Evolutionary conservation across 2,888 invertebrate species (phyloP).

Genomic region (Morpho helenor): DNA sequence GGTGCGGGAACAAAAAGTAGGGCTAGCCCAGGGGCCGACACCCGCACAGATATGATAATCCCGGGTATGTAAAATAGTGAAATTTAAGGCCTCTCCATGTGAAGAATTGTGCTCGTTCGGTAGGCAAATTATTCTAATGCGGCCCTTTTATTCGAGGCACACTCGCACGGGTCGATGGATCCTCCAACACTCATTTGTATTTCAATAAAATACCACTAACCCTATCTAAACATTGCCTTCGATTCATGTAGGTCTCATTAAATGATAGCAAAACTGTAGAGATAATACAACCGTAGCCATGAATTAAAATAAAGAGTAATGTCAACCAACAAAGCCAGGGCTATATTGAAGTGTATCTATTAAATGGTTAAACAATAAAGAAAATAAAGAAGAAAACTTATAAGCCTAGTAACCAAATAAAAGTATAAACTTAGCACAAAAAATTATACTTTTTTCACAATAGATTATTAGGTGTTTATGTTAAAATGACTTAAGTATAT

Average conservation of each 20-base stretch:
- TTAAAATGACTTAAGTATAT: no score
- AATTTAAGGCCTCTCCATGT: conserved; percentile 78
- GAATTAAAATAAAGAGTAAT: no score
- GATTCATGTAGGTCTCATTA: conserved; percentile 36
- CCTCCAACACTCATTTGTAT: conserved; percentile 71
- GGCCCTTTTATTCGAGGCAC: conserved; percentile 77
- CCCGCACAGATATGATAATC: conserved; percentile 77
- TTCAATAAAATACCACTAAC: conserved; percentile 74
- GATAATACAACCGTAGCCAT: no score
- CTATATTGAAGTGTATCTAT: no score
- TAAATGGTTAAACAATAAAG: no score
- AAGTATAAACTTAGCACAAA: no score
- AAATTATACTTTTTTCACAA: no score
- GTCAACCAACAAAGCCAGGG: no score
- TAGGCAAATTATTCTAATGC: conserved; percentile 76
- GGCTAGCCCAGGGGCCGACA: conserved; percentile 52
- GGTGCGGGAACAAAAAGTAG: conserved; percentile 73
- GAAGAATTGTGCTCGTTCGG: conserved; percentile 75
- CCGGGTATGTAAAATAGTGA: conserved; percentile 78
- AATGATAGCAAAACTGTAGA: no score
- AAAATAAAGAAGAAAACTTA: no score
- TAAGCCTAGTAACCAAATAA: no score
- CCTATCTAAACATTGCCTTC: conserved; percentile 72
- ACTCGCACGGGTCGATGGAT: conserved; percentile 59
- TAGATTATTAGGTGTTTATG: no score